Evolutionary conservation across 2,113 vertebrate species (phyloP), one percentile per base, ranked within the genome.

Genomic region (Colius striatus): DNA sequence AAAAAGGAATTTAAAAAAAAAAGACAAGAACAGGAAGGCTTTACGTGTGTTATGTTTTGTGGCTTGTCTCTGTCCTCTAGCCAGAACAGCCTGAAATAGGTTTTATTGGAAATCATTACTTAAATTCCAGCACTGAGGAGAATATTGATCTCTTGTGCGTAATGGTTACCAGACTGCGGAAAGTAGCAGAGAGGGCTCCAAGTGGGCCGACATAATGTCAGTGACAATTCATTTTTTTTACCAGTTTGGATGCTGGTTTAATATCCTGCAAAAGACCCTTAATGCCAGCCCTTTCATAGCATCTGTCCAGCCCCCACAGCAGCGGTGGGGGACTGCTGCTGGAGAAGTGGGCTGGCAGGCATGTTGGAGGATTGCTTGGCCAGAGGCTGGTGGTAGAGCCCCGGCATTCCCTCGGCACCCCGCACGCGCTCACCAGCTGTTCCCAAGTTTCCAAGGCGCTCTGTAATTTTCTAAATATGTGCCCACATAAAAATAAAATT

Each of bases 71-170:
- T 96, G 87, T 98, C 97, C 91, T 97, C 85, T 53, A 93, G 88
- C 80, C 95, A 88, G 93, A 97, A 94, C 66, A 85, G 95, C 91
- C 95, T 96, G 90, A 98, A 98, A 98, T 93, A 96, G 87, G 78
- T 97, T 98, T 98, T 98, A 98, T 98, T 98, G 97, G 98, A 98
- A 98, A 98, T 98, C 97, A 96, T 98, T 98, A 97, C 98, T 97
- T 98, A 97, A 98, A 98, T 97, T 97, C 96, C 96, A 97, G 96
- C 53, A 32, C 89, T 32, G 95, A 92, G 92, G 86, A 95, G 87
- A 96, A 91, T 97, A 98, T 98, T 96, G 97, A 98, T 98, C 97
- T 97, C 93, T 91, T 71, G 53, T 51, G 84, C 18, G 1, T 98
- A 98, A 98, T 98, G 89, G 97, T 97, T 98, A 97, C 98, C 98